Conservation (phyloP, 2,888 invertebrate genomes). For the Diplolepis rosae region DNA sequence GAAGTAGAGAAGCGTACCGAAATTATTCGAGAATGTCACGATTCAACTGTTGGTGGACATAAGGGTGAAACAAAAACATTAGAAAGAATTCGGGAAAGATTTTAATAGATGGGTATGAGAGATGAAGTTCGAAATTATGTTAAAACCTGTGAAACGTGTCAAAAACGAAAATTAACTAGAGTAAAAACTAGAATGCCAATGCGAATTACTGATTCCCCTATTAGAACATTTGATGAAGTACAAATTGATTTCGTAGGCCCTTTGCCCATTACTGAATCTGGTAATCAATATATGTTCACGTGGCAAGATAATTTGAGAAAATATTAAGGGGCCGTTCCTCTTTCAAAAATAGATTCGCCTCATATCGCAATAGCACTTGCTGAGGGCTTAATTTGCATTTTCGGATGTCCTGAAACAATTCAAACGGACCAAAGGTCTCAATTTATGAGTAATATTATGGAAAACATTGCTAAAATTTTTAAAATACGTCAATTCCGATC, state of each 20-base stretch:
- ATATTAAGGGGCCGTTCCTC: constrained; percentile 1
- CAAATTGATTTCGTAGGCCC: background rate
- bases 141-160: constrained; percentile 16
- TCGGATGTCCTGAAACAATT: background rate
- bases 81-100: background rate
- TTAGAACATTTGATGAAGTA: background rate
- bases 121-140: constrained; percentile 5
- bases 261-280: background rate
- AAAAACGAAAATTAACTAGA: constrained; percentile 11
- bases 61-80: background rate
- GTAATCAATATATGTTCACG: too few relatives aligned
- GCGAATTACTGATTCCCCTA: background rate
- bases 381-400: background rate
- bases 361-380: background rate
- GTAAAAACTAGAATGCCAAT: background rate
- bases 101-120: background rate
- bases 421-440: background rate
- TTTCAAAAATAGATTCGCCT: background rate
- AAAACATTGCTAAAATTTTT: background rate
- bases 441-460: constrained; percentile 3
- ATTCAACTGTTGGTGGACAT: background rate
- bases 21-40: background rate
- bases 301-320: background rate
- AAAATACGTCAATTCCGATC: constrained; percentile 21
- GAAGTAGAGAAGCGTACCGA: background rate